Conservation (phyloP, 2,888 invertebrate species). For the Callyntrura sp. region DNA sequence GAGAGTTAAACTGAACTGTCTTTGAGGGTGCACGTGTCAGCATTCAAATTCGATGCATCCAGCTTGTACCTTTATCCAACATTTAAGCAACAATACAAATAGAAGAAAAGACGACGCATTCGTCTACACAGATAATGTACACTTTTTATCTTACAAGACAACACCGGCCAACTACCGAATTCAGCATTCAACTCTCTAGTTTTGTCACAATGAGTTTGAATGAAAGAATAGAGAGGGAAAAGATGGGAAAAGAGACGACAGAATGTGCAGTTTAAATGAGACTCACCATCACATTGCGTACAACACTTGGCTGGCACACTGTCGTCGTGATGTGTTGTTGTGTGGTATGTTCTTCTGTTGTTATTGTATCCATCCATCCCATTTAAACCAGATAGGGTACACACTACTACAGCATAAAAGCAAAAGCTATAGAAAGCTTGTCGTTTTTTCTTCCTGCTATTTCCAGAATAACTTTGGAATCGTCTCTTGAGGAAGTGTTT, state of each 20-base stretch:
- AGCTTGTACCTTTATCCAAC: conserved; percentile 59
- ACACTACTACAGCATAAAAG: not conserved
- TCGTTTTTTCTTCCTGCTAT: conserved; percentile 24
- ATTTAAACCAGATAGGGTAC: not conserved
- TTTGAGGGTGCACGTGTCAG: conserved; percentile 82
- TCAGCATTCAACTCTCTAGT: not conserved
- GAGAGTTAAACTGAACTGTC: conserved; percentile 71
- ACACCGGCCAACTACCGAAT: conserved; percentile 61
- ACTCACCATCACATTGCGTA: conserved; percentile 12
- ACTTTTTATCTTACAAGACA: conserved; percentile 12
- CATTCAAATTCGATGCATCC: conserved; percentile 72
- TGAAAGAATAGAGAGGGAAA: not conserved
- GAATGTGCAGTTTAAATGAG: conserved; percentile 47
- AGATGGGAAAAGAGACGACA: no score
- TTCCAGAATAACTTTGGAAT: conserved; percentile 62
- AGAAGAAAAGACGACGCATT: conserved; percentile 26
- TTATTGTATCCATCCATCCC: conserved; percentile 55
- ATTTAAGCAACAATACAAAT: conserved; percentile 34
- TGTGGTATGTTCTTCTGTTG: not conserved
- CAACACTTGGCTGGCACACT: conserved; percentile 71
- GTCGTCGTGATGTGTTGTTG: conserved; percentile 59
- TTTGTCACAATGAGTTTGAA: conserved; percentile 18
- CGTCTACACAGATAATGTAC: not conserved
- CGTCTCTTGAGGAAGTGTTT: conserved; percentile 71
- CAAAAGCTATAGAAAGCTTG: no score